Evolutionary conservation across 2,113 vertebrate genomes (phyloP), one percentile per base, ranked within the genome.

Genomic region (Nerophis ophidion): DNA sequence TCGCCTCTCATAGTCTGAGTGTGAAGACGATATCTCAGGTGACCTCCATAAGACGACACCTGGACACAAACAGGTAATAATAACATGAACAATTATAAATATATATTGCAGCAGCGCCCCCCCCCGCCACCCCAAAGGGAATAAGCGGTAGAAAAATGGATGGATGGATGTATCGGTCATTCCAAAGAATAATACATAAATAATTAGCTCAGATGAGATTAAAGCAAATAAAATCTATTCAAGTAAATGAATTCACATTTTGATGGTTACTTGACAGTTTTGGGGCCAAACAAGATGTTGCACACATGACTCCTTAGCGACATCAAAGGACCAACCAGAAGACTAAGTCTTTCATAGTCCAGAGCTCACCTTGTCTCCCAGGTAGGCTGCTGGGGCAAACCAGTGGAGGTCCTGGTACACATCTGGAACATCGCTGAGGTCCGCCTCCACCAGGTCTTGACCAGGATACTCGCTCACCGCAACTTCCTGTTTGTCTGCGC

Each of bases 341-440:
- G n/a, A n/a, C 26, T 26, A 26, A 26, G 26, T 26, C 26, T 26
- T 26, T 26, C 46, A 33, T 35, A 6, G 33, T 44, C 10, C 12
- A 9, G 11, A 13, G 38, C 0, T 53, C 14, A 54, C 96, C 89
- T 90, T 91, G 82, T 98, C 97, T 26, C 94, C 95, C 15, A 97
- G 91, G 81, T 98, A 98, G 19, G 88, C 84, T 51, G 58, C 86
- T 0, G 95, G 93, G 0, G 95, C 94, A 7, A 93, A 88, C 97
- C 97, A 99, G 81, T 95, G 92, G 5, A 99, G 92, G 54, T 99
- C 96, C n/a, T 95, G 92, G 70, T 90, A 90, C n/a, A 91, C 89
- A 40, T 95, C 93, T 0, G 80, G 86, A 4, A 93, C 82, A 0
- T 82, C 91, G 8, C 74, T 90, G 68, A 98, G 91, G 71, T 97